Evolutionary conservation across 2,888 invertebrate genomes (phyloP), one percentile per base, ranked within the genome.

Genomic region (Leptinotarsa tumamoca): DNA sequence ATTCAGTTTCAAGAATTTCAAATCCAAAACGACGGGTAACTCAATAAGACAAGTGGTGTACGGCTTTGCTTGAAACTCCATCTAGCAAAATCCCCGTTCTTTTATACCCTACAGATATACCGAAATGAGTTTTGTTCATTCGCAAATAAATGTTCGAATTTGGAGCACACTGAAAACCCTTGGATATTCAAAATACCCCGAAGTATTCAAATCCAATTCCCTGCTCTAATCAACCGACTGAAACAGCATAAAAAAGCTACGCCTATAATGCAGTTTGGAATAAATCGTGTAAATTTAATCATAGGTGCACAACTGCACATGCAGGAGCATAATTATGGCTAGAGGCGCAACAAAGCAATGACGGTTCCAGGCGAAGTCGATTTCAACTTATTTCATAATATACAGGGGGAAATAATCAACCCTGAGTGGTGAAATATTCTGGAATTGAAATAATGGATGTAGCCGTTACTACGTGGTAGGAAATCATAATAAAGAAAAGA

Each of bases 101-200:
- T 43, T 63, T n/a, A 43, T 63, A n/a, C 63, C 63, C 63, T 21
- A n/a, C 63, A 63, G 63, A 33, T 18, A 63, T 3, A 2, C 63
- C n/a, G 63, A n/a, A 63, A 63, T 63, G 63, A 63, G 63, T 63
- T 63, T 43, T 43, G 58, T 63, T 33, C n/a, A 63, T 17, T 33
- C 63, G 27, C 7, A 63, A 63, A 63, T 63, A 43, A 63, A 63
- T 63, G 43, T 63, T 43, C 1, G 43, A 0, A 43, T 63, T 58
- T 63, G 63, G n/a, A 4, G 63, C 17, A 63, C 33, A 63, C 14
- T 67, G 21, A 50, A 67, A 58, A 74, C 56, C 69, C 51, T 23
- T 67, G 66, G 58, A 74, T 74, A 74, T 70, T 74, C 66, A 58
- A 71, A 67, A 74, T 74, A 58, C 67, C 74, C 71, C 23, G 23